A percentile compares a stretch with the other conserved stretches of the same genome.
Conservation (phyloP, 2,888 invertebrate species). For the Zele albiditarsus region DNA sequence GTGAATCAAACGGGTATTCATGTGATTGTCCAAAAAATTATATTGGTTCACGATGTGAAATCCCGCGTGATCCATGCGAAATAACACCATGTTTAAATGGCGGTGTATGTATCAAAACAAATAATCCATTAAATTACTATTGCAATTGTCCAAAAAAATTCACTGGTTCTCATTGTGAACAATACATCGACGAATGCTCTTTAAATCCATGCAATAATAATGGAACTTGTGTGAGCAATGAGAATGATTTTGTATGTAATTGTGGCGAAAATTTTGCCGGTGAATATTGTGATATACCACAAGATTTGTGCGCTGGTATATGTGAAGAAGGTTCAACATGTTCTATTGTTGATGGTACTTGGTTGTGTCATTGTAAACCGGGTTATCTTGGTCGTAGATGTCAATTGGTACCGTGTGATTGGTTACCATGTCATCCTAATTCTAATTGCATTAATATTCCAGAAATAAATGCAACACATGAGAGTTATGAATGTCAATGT, state of each 20-base stretch:
- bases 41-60: slow-evolving; percentile 76
- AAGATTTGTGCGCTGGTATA: slow-evolving; percentile 74
- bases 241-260: slow-evolving; percentile 71
- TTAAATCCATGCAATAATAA: slow-evolving; percentile 74
- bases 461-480: slow-evolving; percentile 68
- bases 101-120: slow-evolving; percentile 72
- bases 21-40: slow-evolving; percentile 75
- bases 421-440: slow-evolving; percentile 74
- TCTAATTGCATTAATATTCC: slow-evolving; percentile 73
- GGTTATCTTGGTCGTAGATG: slow-evolving; percentile 76
- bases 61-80: slow-evolving; percentile 72
- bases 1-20: slow-evolving; percentile 62
- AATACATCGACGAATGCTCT: slow-evolving; percentile 71
- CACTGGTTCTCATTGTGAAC: slow-evolving; percentile 74
- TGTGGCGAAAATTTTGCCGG: slow-evolving; percentile 71
- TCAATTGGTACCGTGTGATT: slow-evolving; percentile 76
- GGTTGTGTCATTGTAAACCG: slow-evolving; percentile 73
- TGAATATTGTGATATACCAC: slow-evolving; percentile 72
- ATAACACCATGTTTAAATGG: slow-evolving; percentile 76
- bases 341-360: slow-evolving; percentile 67
- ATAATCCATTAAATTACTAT: slow-evolving; percentile 60
- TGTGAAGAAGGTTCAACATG: slow-evolving; percentile 74
- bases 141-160: slow-evolving; percentile 75
- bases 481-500: slow-evolving; percentile 76
- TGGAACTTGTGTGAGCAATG: slow-evolving; percentile 74